phyloP scores from a whole-genome alignment of 2,797 vertebrate species.

The Siniperca obscura region DNA sequence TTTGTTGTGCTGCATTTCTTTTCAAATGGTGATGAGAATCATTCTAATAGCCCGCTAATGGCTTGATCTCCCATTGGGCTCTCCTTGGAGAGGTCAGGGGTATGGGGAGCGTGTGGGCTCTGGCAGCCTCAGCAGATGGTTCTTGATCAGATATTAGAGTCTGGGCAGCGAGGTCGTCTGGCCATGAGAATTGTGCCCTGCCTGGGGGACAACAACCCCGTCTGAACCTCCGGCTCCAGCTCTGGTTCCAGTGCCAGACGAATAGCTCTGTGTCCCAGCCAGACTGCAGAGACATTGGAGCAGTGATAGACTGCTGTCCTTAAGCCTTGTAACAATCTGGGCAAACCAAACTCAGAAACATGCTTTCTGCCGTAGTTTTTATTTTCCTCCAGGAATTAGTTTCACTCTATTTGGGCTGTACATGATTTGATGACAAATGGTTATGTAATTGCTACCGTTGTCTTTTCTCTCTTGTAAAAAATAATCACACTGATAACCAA shows the following conservation, averaged over 20 bases:
- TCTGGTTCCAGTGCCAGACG: slow-evolving; percentile 66
- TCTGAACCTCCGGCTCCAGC: slow-evolving; percentile 66
- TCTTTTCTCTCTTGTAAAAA: slow-evolving; percentile 44
- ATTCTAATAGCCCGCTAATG: slow-evolving; percentile 76
- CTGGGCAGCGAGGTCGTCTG: slow-evolving; percentile 76
- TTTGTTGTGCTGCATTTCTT: slow-evolving; percentile 65
- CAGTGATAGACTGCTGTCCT: slow-evolving; percentile 66
- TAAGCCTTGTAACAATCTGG: slow-evolving; percentile 62
- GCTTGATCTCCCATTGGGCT: slow-evolving; percentile 81
- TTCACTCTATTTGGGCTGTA: slow-evolving; percentile 38
- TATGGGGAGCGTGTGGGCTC: slow-evolving; percentile 68
- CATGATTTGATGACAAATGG: slow-evolving; percentile 61
- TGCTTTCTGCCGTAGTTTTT: slow-evolving; percentile 48
- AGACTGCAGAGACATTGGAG: slow-evolving; percentile 62
- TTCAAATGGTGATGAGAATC: slow-evolving; percentile 76
- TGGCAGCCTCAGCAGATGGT: slow-evolving; percentile 86
- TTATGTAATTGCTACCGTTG: slow-evolving; percentile 49
- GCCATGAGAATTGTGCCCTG: slow-evolving; percentile 67
- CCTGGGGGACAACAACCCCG: slow-evolving; percentile 71
- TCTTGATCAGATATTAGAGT: slow-evolving; percentile 86
- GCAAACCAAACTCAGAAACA: slow-evolving; percentile 56
- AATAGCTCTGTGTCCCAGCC: slow-evolving; percentile 62
- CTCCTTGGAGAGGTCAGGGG: slow-evolving; percentile 80
- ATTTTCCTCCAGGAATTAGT: slow-evolving; percentile 54
- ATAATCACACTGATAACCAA: slow-evolving; percentile 58